Conservation (phyloP, 1,140 invertebrate genomes). For the Nixonia krombeini region DNA sequence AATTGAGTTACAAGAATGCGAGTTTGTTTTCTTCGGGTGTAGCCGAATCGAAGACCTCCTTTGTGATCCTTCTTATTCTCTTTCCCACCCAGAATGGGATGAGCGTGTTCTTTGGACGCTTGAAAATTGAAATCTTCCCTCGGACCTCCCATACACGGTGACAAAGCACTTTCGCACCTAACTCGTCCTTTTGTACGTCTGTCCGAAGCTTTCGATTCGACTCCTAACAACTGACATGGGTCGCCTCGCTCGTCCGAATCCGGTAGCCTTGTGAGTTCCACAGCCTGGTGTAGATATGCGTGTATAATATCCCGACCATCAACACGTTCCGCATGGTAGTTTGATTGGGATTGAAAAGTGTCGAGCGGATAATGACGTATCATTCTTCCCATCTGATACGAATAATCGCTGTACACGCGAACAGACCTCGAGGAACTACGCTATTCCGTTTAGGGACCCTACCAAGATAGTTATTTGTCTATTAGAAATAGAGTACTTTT, state of each 20-base stretch:
- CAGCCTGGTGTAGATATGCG: not conserved
- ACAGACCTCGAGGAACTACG: no score
- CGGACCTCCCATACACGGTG: constrained; percentile 64
- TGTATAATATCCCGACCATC: not conserved
- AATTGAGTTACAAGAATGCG: constrained; percentile 2
- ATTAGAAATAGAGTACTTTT: no score
- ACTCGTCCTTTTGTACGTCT: constrained; percentile 56
- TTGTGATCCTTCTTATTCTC: constrained; percentile 44
- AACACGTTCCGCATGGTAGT: not conserved
- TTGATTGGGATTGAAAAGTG: not conserved
- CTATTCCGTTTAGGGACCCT: no score
- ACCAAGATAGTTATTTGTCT: no score
- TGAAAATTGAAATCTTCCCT: constrained; percentile 24
- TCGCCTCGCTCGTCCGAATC: constrained; percentile 18
- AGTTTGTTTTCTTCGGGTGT: not conserved
- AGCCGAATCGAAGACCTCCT: constrained; percentile 14
- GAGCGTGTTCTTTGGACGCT: constrained; percentile 11
- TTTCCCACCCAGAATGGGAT: constrained; percentile 10
- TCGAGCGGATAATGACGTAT: constrained; percentile 1
- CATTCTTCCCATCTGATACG: not conserved
- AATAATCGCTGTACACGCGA: constrained; percentile 1
- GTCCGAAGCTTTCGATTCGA: constrained; percentile 37
- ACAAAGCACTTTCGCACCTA: constrained; percentile 56
- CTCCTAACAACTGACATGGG: constrained; percentile 54
- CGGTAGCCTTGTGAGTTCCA: constrained; percentile 35